phyloP scores from a whole-genome alignment of 2,888 invertebrate species.

The Meteorus cinctellus region DNA sequence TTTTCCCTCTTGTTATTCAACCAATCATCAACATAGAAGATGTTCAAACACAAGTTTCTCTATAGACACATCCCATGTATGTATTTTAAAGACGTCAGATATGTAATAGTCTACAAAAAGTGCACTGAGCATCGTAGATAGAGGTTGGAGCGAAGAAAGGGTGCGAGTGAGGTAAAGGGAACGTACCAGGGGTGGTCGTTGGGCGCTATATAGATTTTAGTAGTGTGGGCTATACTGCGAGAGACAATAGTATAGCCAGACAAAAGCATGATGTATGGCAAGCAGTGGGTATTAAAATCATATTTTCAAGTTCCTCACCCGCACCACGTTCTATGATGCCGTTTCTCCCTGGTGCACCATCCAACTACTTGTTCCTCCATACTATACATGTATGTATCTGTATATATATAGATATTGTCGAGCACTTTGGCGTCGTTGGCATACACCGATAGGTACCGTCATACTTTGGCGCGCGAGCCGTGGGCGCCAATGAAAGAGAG shows the following conservation, averaged over 20 bases:
- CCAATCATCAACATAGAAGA: no score
- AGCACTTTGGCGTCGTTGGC: conserved; percentile 10
- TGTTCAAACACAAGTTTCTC: no score
- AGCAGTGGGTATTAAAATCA: conserved; percentile 71
- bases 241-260: conserved; percentile 70
- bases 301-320: conserved; percentile 66
- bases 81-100: no score
- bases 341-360: conserved; percentile 31
- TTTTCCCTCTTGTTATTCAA: no score
- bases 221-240: conserved; percentile 59
- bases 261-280: conserved; percentile 72
- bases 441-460: conserved; percentile 39
- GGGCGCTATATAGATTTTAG: conserved; percentile 52
- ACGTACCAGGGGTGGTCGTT: conserved; percentile 10
- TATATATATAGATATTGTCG: neutral
- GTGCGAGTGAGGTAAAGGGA: neutral
- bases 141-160: no score
- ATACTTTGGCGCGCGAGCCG: neutral
- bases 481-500: neutral
- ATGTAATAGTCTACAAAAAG: no score
- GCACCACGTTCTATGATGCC: conserved; percentile 3
- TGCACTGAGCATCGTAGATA: no score
- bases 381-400: neutral
- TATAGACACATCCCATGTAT: no score
- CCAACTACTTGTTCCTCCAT: conserved; percentile 25